Conservation (phyloP, 2,113 vertebrate species). For the Xiphophorus maculatus region DNA sequence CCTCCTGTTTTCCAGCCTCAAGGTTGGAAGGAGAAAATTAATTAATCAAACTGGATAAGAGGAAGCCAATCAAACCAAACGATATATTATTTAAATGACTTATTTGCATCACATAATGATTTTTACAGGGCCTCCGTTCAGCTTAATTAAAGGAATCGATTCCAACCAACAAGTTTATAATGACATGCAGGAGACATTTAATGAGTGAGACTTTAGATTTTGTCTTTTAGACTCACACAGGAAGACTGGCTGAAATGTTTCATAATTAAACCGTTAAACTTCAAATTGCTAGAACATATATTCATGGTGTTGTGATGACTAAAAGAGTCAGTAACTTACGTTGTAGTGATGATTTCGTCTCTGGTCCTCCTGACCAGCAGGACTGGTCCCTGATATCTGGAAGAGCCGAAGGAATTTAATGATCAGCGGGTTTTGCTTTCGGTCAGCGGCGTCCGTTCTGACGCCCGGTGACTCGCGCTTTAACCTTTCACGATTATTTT, state of each 20-base stretch:
- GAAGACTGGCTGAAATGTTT: neutral
- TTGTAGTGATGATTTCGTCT: slow-evolving; percentile 93
- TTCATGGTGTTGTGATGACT: neutral
- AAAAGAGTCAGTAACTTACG: slow-evolving; percentile 74
- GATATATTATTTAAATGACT: no score
- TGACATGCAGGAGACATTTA: no score
- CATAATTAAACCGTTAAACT: neutral
- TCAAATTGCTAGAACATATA: neutral
- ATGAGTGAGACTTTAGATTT: neutral
- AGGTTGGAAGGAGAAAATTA: neutral
- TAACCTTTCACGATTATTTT: slow-evolving; percentile 10
- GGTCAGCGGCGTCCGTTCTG: neutral
- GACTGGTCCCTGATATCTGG: slow-evolving; percentile 90
- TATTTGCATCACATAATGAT: no score
- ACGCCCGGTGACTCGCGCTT: slow-evolving; percentile 13
- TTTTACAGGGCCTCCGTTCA: neutral
- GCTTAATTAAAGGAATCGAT: neutral
- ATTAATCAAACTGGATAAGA: neutral
- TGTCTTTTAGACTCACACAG: neutral
- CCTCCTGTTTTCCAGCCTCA: neutral
- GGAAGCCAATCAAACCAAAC: no score
- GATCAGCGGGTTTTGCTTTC: slow-evolving; percentile 18
- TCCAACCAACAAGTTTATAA: neutral
- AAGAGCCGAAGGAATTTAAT: slow-evolving; percentile 8
- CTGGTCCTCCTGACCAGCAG: slow-evolving; percentile 89